These are phyloP conservation scores for Papilio glaucus DNA, from an alignment of 1,140 invertebrate species.

Conservation along the genomic window DNA sequence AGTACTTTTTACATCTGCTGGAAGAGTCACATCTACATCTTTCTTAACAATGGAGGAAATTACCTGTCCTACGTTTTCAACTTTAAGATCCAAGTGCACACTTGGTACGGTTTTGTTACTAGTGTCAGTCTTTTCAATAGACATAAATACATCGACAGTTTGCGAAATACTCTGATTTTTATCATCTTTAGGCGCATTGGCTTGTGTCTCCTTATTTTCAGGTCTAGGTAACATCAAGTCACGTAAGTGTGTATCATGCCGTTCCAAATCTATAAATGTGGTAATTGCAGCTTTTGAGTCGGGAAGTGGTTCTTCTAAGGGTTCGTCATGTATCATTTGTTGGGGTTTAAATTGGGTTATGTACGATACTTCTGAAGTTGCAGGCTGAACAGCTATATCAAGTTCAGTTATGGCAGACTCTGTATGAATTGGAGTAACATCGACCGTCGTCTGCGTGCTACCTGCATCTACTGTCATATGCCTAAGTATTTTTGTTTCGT, in stretches of 20 bases:
- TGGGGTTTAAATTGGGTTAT: slow-evolving; percentile 56
- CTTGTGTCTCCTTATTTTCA: slow-evolving; percentile 39
- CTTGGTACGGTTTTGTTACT: slow-evolving; percentile 55
- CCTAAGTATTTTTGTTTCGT: slow-evolving; percentile 13
- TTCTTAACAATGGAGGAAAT: slow-evolving; percentile 62
- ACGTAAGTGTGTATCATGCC: slow-evolving; percentile 51
- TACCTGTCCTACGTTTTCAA: slow-evolving; percentile 55
- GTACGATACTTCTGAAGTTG: slow-evolving; percentile 53
- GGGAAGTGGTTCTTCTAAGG: neutral
- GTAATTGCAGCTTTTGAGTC: slow-evolving; percentile 51
- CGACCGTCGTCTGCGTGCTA: slow-evolving; percentile 47
- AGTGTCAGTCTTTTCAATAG: slow-evolving; percentile 58
- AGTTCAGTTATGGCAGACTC: slow-evolving; percentile 51
- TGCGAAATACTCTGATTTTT: slow-evolving; percentile 41
- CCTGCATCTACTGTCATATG: slow-evolving; percentile 41
- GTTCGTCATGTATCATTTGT: slow-evolving; percentile 15
- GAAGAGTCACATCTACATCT: slow-evolving; percentile 62
- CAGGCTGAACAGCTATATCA: slow-evolving; percentile 37
- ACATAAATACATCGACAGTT: slow-evolving; percentile 67
- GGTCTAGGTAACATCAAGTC: slow-evolving; percentile 33
- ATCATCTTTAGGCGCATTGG: slow-evolving; percentile 36
- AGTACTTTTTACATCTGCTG: slow-evolving; percentile 59
- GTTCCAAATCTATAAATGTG: slow-evolving; percentile 63
- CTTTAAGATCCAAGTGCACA: slow-evolving; percentile 62
- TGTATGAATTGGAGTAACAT: slow-evolving; percentile 51